Base-by-base conservation (phyloP, 1,140 invertebrate species). In the Rhagoletis zephyria region DNA sequence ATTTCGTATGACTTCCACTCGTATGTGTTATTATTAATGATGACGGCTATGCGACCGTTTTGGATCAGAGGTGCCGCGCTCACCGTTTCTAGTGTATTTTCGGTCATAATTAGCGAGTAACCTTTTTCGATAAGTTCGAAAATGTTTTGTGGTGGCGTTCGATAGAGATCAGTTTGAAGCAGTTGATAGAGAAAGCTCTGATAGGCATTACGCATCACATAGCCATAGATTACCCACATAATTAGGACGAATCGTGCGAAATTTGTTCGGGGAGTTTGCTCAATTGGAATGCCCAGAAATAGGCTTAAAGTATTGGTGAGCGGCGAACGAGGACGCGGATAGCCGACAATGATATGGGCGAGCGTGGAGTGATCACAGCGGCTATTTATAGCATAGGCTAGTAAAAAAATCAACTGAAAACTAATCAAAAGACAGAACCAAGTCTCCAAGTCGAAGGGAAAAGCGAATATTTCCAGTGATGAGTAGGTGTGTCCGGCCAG, bases 191-290 rank as follows among this genome's bases (percentile, higher is more conserved):
- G 63, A 59, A 85, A 67, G 9, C 74, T 85, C 19, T 88, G 88
- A 77, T 87, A 88, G 12, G 88, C 86, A n/a, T 65, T 87, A 40
- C 86, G 88, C 56, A 88, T 48, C 40, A 88, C 14, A 45, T 87
- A 64, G 3, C 74, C 81, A 74, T 67, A 87, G 10, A 85, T 67
- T n/a, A 87, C n/a, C 86, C 91, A 92, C 6, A 88, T 87, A 45
- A 90, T 16, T 4, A 92, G 48, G 0, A 89, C 48, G 9, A 90
- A 77, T 0, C 91, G 88, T 1, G 74, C 59, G 3, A 89, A 88
- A n/a, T 48, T 85, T 0, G 88, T 65, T 0, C 59, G 87, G 0
- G 90, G 90, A 1, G n/a, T 45, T 14, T 48, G 16, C 19, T 9
- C 12, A 16, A 88, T 14, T 10, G 85, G 14, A 19, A 86, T 60